Evolutionary conservation across 2,797 vertebrate species (phyloP).

Genomic region (Meriones psammophilus): DNA sequence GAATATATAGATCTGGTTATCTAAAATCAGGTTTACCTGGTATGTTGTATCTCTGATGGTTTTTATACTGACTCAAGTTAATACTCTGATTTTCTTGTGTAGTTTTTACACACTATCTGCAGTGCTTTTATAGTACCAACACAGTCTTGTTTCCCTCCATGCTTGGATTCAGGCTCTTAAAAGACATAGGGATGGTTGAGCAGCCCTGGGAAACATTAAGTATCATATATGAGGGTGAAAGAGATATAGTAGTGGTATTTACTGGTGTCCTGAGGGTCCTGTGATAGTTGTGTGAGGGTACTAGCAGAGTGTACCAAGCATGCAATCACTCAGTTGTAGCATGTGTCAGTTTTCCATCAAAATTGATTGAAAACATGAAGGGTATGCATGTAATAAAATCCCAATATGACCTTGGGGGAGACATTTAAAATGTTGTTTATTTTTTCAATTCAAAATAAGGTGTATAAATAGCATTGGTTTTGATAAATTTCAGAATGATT

Average conservation of each 20-base stretch:
- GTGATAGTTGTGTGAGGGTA: neutral
- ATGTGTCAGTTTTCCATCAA: constrained; percentile 8
- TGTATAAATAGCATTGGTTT: neutral
- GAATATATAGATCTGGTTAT: constrained; percentile 40
- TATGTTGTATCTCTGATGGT: neutral
- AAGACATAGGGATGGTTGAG: constrained; percentile 17
- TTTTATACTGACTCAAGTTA: neutral
- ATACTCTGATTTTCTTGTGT: constrained; percentile 6
- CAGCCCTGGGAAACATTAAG: constrained; percentile 33
- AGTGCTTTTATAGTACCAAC: constrained; percentile 37
- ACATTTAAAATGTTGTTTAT: neutral
- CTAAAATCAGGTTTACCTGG: constrained; percentile 9
- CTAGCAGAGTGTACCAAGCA: neutral
- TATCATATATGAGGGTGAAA: neutral
- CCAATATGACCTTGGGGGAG: neutral
- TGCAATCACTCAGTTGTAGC: neutral
- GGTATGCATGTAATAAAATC: neutral
- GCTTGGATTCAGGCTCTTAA: neutral
- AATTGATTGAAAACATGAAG: neutral
- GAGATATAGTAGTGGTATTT: neutral
- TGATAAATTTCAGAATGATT: neutral
- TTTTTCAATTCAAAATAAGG: constrained; percentile 29
- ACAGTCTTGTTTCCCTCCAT: neutral
- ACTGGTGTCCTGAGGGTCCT: neutral
- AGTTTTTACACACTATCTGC: constrained; percentile 39